Evolutionary conservation across 2,888 invertebrate genomes (phyloP).

Genomic region (Yponomeuta malinellus): DNA sequence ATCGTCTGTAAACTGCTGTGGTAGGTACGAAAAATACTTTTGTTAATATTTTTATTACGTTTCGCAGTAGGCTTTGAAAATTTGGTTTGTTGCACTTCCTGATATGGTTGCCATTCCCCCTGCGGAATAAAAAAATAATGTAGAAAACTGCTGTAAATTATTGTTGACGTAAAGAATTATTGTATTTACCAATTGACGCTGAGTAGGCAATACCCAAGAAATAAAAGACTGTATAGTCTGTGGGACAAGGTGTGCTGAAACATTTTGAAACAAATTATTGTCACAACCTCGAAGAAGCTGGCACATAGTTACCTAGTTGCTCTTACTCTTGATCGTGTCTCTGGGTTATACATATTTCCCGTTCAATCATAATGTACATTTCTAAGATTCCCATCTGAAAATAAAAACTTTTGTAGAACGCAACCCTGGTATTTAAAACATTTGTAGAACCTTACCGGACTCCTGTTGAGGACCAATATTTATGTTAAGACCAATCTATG

Average conservation of each 20-base stretch:
- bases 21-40: no score
- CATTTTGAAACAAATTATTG: not conserved
- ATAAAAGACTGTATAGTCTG: slow-evolving; percentile 54
- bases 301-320: no score
- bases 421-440: no score
- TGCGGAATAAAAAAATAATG: slow-evolving; percentile 21
- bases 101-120: slow-evolving; percentile 48
- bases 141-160: no score
- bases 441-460: not conserved
- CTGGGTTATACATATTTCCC: slow-evolving; percentile 24
- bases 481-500: no score
- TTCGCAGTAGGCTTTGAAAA: slow-evolving; percentile 48
- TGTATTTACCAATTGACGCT: slow-evolving; percentile 45
- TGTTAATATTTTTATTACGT: slow-evolving; percentile 32
- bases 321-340: not conserved
- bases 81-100: slow-evolving; percentile 48
- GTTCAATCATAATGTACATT: slow-evolving; percentile 36
- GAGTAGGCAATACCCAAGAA: slow-evolving; percentile 60
- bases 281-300: no score
- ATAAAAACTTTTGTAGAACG: not conserved
- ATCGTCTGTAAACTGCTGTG: no score
- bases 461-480: no score
- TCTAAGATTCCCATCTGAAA: slow-evolving; percentile 56
- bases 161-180: no score
- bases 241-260: slow-evolving; percentile 47